Conservation (phyloP, 2,888 invertebrate species). For the Noctua comes region DNA sequence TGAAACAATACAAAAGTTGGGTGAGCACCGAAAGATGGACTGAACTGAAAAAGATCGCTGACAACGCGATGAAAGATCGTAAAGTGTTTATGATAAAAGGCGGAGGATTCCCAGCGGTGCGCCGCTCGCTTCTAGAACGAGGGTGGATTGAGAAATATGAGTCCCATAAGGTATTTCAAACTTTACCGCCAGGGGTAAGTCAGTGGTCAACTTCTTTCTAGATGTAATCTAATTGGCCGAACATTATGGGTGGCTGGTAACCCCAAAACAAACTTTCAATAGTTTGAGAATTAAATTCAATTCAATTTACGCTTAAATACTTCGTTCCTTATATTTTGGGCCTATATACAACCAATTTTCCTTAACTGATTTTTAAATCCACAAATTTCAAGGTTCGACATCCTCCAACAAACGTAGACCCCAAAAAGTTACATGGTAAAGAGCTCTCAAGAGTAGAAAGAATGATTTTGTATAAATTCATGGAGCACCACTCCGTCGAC, state of each 20-base stretch:
- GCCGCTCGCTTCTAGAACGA: constrained; percentile 92
- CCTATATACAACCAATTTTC: background rate
- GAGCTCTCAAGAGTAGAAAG: constrained; percentile 92
- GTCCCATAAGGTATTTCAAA: constrained; percentile 81
- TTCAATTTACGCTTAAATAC: constrained; percentile 1
- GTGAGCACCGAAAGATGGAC: constrained; percentile 92
- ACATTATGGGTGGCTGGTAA: constrained; percentile 16
- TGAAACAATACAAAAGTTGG: constrained; percentile 88
- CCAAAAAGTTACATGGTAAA: constrained; percentile 83
- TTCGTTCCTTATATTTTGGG: constrained; percentile 7
- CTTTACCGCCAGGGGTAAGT: constrained; percentile 47
- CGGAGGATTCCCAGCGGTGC: constrained; percentile 93
- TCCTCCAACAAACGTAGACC: constrained; percentile 81
- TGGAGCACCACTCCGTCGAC: constrained; percentile 95
- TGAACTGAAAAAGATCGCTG: constrained; percentile 92
- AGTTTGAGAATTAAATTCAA: constrained; percentile 36
- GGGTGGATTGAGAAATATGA: constrained; percentile 94
- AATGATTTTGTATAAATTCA: constrained; percentile 93
- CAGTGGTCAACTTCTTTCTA: constrained; percentile 38
- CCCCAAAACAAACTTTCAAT: constrained; percentile 20
- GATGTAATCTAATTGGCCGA: constrained; percentile 26
- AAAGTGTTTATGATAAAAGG: constrained; percentile 93
- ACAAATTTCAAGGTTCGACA: constrained; percentile 80
- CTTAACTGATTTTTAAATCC: background rate
- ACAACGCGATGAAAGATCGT: constrained; percentile 91